phyloP scores from a whole-genome alignment of 2,888 invertebrate species.

The Brachycybe producta region DNA sequence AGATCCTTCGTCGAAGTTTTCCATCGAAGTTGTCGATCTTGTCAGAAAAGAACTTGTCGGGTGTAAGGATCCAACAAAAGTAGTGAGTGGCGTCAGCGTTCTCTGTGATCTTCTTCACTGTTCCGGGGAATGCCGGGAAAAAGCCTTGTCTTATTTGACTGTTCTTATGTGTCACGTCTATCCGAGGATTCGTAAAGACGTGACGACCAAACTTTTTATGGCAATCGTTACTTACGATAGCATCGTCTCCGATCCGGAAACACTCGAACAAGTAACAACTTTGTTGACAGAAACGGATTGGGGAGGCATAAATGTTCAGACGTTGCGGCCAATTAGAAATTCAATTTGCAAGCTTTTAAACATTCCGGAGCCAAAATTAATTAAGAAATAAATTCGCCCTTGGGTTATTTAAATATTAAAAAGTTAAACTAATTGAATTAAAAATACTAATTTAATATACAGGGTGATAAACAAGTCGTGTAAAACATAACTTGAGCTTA shows the following conservation, averaged over 20 bases:
- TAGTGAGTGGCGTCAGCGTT: slow-evolving; percentile 72
- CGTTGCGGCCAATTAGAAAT: slow-evolving; percentile 64
- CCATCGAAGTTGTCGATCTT: slow-evolving; percentile 53
- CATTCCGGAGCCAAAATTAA: slow-evolving; percentile 27
- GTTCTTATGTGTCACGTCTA: slow-evolving; percentile 71
- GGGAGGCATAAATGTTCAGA: slow-evolving; percentile 57
- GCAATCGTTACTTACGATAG: slow-evolving; percentile 63
- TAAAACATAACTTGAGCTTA: no score
- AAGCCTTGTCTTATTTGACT: slow-evolving; percentile 52
- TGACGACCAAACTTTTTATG: slow-evolving; percentile 66
- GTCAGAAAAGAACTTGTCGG: slow-evolving; percentile 62
- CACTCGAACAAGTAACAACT: slow-evolving; percentile 56
- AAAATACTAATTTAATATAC: no score
- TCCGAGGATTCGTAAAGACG: slow-evolving; percentile 65
- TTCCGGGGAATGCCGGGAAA: slow-evolving; percentile 31
- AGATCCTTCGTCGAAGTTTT: slow-evolving; percentile 44
- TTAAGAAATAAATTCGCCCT: no score
- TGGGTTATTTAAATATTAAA: no score
- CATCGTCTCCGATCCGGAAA: slow-evolving; percentile 50
- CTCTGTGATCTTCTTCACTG: slow-evolving; percentile 67
- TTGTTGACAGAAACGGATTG: slow-evolving; percentile 68
- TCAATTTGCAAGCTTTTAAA: slow-evolving; percentile 48
- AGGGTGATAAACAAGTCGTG: no score
- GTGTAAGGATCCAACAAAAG: slow-evolving; percentile 67
- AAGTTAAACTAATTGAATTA: no score